These are phyloP conservation scores for Patagioenas fasciata DNA, from an alignment of 2,113 vertebrate species.

Conservation along the genomic window DNA sequence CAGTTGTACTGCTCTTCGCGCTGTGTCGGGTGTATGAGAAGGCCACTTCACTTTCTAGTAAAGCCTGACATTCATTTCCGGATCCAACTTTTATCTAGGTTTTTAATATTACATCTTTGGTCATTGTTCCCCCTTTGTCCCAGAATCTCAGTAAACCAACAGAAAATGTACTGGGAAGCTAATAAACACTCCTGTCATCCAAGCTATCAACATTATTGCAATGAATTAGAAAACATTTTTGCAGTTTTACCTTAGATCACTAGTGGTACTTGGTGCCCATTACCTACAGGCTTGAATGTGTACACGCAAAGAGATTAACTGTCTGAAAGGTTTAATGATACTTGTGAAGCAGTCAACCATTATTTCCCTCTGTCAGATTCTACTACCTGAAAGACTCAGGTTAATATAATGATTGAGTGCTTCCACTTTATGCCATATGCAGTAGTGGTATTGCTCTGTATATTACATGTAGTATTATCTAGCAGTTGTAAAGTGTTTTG, in stretches of 20 bases:
- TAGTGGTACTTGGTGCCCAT: slow-evolving; percentile 11
- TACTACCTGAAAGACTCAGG: slow-evolving; percentile 57
- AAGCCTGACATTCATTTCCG: background rate
- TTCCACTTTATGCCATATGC: slow-evolving; percentile 49
- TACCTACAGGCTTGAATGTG: slow-evolving; percentile 17
- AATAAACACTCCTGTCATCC: background rate
- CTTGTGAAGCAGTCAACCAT: slow-evolving; percentile 59
- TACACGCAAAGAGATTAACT: background rate
- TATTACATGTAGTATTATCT: slow-evolving; percentile 49
- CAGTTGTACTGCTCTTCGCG: background rate
- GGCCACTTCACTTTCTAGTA: background rate
- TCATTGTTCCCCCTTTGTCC: background rate
- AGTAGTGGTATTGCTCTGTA: slow-evolving; percentile 26
- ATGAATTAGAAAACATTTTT: slow-evolving; percentile 4
- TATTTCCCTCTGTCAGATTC: slow-evolving; percentile 60
- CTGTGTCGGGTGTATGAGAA: background rate
- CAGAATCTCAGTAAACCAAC: background rate
- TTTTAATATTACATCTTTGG: background rate
- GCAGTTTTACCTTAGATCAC: slow-evolving; percentile 6
- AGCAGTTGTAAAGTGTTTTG: slow-evolving; percentile 48
- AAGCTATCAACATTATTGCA: background rate
- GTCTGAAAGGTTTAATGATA: slow-evolving; percentile 58
- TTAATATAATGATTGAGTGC: slow-evolving; percentile 60
- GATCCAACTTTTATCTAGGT: background rate
- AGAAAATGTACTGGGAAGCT: background rate